A percentile compares a stretch with the other conserved stretches of the same genome.
phyloP scores from a whole-genome alignment of 1,140 invertebrate species.

The Drosophila bipectinata region DNA sequence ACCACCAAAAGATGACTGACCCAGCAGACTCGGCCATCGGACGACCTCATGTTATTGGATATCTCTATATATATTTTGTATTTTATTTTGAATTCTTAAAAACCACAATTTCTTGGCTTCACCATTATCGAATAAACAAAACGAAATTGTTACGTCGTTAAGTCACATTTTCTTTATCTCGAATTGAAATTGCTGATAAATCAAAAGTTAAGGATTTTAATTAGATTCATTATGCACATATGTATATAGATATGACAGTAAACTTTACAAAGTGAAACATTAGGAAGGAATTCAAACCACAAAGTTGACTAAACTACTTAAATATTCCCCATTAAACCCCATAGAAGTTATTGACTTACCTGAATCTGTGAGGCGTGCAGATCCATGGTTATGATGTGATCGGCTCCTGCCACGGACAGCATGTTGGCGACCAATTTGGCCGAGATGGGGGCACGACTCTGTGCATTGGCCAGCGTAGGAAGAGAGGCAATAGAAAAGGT shows the following conservation, averaged over 20 bases:
- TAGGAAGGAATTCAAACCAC: not conserved
- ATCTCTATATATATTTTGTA: conserved; percentile 24
- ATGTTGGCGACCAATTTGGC: conserved; percentile 99
- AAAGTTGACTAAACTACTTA: not conserved
- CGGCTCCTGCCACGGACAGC: conserved; percentile 98
- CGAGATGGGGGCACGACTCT: conserved; percentile 99
- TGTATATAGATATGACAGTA: too few relatives aligned
- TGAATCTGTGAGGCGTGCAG: conserved; percentile 99
- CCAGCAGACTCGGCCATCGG: not conserved
- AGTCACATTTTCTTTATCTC: conserved; percentile 28
- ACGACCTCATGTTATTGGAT: conserved; percentile 21
- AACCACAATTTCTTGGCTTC: conserved; percentile 4
- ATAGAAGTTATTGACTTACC: conserved; percentile 60
- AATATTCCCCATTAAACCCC: too few relatives aligned
- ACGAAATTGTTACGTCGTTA: conserved; percentile 29
- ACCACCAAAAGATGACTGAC: not conserved
- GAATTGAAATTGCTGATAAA: conserved; percentile 22
- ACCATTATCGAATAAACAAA: conserved; percentile 21
- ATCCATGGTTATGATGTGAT: conserved; percentile 99
- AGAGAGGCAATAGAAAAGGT: conserved; percentile 49
- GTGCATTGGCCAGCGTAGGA: conserved; percentile 79
- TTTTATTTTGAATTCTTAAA: conserved; percentile 12
- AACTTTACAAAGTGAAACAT: too few relatives aligned
- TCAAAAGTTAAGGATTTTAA: conserved; percentile 1
- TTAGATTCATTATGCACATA: not conserved